These are phyloP conservation scores for Ailuropoda melanoleuca DNA, from an alignment of 2,113 vertebrate genomes.

Conservation along the genomic window DNA sequence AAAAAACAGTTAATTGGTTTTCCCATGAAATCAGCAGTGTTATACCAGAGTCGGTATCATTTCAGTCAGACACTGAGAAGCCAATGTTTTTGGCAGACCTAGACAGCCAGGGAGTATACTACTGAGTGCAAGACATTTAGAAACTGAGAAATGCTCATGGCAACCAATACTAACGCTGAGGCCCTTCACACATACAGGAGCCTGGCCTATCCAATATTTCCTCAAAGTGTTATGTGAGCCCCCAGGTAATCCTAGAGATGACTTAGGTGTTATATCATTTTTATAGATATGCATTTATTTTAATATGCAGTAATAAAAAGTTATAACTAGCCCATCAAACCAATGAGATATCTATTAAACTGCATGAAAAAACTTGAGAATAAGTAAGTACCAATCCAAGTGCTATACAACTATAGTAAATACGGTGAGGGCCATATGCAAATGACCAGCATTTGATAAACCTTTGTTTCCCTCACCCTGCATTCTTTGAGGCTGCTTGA, in stretches of 20 bases:
- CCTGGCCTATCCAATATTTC: not conserved
- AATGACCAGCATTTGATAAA: not conserved
- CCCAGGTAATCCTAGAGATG: not conserved
- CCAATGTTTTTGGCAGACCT: not conserved
- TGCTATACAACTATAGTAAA: too few species aligned
- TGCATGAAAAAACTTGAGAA: not conserved
- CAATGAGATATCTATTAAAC: not conserved
- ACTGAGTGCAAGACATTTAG: not conserved
- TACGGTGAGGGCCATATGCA: too few species aligned
- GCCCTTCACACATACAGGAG: not conserved
- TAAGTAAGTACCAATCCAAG: not conserved
- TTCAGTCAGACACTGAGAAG: not conserved
- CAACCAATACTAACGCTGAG: too few species aligned
- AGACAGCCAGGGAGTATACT: not conserved
- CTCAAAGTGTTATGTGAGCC: not conserved
- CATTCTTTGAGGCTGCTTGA: not conserved
- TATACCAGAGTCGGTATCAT: not conserved
- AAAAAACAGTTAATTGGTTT: not conserved
- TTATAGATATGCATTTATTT: slow-evolving; percentile 29
- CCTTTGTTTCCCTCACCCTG: not conserved
- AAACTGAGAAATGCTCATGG: not conserved
- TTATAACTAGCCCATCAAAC: slow-evolving; percentile 1
- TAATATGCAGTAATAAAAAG: slow-evolving; percentile 35
- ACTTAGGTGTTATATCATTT: not conserved
- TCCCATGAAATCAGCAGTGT: not conserved